A percentile compares a stretch with the other conserved stretches of the same genome.
Conservation (phyloP, 2,888 invertebrate species). For the Cosmorhoe ocellata region DNA sequence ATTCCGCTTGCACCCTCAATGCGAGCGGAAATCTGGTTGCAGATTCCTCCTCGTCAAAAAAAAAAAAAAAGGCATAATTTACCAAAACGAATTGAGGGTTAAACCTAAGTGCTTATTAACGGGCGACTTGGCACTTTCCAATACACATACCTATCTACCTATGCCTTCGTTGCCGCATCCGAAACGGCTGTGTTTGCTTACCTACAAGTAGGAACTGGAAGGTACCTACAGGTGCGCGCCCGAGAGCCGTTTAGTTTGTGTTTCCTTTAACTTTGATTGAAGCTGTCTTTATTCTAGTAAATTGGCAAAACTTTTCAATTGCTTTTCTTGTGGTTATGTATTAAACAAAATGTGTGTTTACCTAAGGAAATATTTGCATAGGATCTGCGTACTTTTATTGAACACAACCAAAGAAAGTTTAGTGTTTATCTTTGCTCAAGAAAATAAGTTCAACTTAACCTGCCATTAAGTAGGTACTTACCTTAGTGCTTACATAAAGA, state of each 20-base stretch:
- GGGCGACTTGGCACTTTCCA: slow-evolving; percentile 8
- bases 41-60: too few species aligned
- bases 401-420: slow-evolving; percentile 23
- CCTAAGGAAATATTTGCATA: slow-evolving; percentile 23
- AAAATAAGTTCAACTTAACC: too few species aligned
- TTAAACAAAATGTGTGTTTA: slow-evolving; percentile 25
- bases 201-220: too few species aligned
- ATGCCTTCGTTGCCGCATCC: slow-evolving; percentile 25
- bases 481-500: too few species aligned
- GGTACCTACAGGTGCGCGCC: slow-evolving; percentile 30
- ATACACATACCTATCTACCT: too few species aligned
- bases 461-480: too few species aligned
- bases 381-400: slow-evolving; percentile 21
- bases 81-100: background rate
- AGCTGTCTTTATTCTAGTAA: slow-evolving; percentile 74
- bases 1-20: too few species aligned
- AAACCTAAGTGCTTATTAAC: background rate
- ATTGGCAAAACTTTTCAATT: slow-evolving; percentile 73
- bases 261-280: slow-evolving; percentile 48
- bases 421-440: background rate
- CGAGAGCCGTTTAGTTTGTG: slow-evolving; percentile 42
- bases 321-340: slow-evolving; percentile 60
- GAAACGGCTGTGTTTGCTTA: slow-evolving; percentile 28
- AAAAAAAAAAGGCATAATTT: too few species aligned
- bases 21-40: too few species aligned